Conservation (phyloP, 2,113 vertebrate genomes). For the Ailuropoda melanoleuca region DNA sequence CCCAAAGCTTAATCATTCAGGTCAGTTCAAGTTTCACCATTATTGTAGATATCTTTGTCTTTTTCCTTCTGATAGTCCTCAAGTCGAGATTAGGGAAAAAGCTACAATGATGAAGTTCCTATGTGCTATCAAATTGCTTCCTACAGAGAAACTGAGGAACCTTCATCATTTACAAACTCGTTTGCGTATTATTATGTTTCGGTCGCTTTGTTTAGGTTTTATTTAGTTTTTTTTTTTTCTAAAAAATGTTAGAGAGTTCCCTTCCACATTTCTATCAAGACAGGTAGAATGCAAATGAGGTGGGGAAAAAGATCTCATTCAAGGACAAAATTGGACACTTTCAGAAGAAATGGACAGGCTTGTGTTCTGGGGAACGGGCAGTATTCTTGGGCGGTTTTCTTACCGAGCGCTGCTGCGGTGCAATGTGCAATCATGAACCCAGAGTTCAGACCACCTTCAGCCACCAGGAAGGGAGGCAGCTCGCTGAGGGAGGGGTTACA, state of each 20-base stretch:
- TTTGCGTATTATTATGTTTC: background rate
- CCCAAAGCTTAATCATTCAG: background rate
- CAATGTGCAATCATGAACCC: slow-evolving; percentile 99
- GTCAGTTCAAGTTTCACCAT: background rate
- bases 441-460: slow-evolving; percentile 97
- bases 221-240: background rate
- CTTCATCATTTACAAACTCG: background rate
- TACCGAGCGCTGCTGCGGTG: slow-evolving; percentile 96
- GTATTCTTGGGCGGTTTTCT: slow-evolving; percentile 73
- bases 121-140: background rate
- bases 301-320: background rate
- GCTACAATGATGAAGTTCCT: background rate
- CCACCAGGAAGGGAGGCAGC: slow-evolving; percentile 96
- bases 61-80: background rate
- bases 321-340: background rate
- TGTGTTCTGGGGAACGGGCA: background rate
- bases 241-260: background rate
- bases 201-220: background rate
- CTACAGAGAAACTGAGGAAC: background rate
- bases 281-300: background rate
- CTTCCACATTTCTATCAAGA: background rate
- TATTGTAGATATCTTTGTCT: background rate
- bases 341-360: background rate
- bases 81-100: background rate
- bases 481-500: slow-evolving; percentile 98